These are phyloP conservation scores for Dasypus novemcinctus DNA, from an alignment of 2,113 vertebrate genomes.

Conservation along the genomic window DNA sequence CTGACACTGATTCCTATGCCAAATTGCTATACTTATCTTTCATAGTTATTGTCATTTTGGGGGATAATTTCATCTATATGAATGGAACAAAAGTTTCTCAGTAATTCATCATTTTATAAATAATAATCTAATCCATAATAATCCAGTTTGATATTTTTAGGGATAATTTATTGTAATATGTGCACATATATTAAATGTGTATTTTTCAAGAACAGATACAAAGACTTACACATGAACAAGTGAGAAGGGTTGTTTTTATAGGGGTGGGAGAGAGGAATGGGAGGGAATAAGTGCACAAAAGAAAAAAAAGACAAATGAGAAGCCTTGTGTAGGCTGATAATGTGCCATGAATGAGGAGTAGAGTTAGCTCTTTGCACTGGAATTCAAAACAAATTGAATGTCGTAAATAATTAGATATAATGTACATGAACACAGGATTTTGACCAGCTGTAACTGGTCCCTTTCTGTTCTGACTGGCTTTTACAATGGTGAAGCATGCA, in stretches of 20 bases:
- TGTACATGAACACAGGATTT: not conserved
- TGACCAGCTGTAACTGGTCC: not conserved
- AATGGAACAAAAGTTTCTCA: not conserved
- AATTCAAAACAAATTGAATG: not conserved
- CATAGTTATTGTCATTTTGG: not conserved
- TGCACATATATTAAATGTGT: not conserved
- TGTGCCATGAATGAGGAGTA: not conserved
- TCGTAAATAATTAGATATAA: not conserved
- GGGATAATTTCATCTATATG: not conserved
- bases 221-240: not conserved
- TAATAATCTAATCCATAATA: not conserved
- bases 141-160: not conserved
- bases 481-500: not conserved
- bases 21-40: not conserved
- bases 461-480: not conserved
- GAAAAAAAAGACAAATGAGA: not conserved
- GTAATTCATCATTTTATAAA: constrained; percentile 25
- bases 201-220: not conserved
- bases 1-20: not conserved
- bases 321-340: not conserved
- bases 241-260: not conserved
- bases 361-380: not conserved
- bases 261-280: not conserved
- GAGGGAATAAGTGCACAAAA: not conserved
- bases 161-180: not conserved